phyloP scores from a whole-genome alignment of 2,113 vertebrate species.

The Sardina pilchardus region DNA sequence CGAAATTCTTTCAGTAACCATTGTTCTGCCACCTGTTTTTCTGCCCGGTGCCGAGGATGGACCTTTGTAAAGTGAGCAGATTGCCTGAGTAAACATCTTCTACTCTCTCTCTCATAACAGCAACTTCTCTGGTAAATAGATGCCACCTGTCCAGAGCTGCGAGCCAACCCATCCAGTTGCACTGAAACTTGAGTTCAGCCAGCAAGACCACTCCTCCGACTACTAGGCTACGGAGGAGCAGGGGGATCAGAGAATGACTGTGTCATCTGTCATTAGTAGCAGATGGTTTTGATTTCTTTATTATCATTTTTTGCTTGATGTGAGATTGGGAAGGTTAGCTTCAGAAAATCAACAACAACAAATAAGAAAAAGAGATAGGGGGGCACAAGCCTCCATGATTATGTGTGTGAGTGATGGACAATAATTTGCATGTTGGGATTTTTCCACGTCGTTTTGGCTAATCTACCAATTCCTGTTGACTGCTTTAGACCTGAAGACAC shows the following conservation, averaged over 20 bases:
- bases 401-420: no score
- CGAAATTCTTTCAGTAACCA: neutral
- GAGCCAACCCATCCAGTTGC: neutral
- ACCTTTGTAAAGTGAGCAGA: neutral
- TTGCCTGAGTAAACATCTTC: constrained; percentile 3
- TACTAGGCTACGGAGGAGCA: neutral
- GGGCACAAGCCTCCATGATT: no score
- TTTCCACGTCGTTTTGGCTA: no score
- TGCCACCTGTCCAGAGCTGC: neutral
- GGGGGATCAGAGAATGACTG: neutral
- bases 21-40: constrained; percentile 1
- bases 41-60: neutral
- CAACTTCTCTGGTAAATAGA: neutral
- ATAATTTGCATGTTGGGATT: no score
- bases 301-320: no score
- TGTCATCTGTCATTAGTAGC: neutral
- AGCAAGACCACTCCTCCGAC: neutral
- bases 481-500: no score
- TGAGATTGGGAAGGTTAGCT: no score
- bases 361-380: no score
- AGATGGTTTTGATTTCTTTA: neutral
- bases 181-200: neutral
- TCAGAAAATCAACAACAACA: no score
- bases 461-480: no score
- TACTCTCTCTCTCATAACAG: neutral